These are phyloP conservation scores for Hormiphora californensis DNA, from an alignment of 37 sponge, comb jelly and placozoan genomes.

Conservation along the genomic window DNA sequence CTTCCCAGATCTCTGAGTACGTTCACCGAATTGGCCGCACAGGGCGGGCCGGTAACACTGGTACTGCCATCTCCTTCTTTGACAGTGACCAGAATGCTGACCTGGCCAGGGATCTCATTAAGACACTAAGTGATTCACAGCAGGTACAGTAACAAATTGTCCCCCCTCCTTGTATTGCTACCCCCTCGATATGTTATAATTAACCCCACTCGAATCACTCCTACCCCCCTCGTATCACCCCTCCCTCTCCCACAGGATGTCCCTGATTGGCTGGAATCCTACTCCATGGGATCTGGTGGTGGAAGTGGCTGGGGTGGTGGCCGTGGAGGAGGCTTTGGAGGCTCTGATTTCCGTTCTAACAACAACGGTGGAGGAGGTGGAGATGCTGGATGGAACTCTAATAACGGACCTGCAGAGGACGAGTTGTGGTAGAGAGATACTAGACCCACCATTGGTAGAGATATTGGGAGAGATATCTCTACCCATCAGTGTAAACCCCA, in stretches of 20 bases:
- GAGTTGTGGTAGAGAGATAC: conserved; percentile 16
- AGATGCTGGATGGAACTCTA: conserved; percentile 2
- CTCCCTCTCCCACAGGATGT: conserved; percentile 79
- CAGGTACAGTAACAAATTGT: background rate
- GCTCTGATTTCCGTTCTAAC: conserved; percentile 71
- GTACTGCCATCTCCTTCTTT: conserved; percentile 88
- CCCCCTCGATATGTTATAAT: no score
- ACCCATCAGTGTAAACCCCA: no score
- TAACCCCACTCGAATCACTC: background rate
- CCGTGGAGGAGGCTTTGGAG: conserved; percentile 77
- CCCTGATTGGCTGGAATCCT: conserved; percentile 81
- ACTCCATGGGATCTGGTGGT: conserved; percentile 12
- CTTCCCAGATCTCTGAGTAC: conserved; percentile 74
- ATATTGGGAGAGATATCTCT: no score
- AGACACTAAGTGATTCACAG: conserved; percentile 76
- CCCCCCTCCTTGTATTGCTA: no score
- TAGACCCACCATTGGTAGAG: no score
- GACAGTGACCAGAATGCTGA: conserved; percentile 62
- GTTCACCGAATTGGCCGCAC: conserved; percentile 95
- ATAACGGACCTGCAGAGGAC: background rate
- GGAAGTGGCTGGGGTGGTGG: conserved; percentile 77
- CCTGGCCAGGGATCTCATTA: conserved; percentile 78
- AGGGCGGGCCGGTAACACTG: conserved; percentile 85
- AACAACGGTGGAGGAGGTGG: background rate
- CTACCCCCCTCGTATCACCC: background rate